Evolutionary conservation across 2,888 invertebrate genomes (phyloP).

Genomic region (Lasioglossum zephyrum): DNA sequence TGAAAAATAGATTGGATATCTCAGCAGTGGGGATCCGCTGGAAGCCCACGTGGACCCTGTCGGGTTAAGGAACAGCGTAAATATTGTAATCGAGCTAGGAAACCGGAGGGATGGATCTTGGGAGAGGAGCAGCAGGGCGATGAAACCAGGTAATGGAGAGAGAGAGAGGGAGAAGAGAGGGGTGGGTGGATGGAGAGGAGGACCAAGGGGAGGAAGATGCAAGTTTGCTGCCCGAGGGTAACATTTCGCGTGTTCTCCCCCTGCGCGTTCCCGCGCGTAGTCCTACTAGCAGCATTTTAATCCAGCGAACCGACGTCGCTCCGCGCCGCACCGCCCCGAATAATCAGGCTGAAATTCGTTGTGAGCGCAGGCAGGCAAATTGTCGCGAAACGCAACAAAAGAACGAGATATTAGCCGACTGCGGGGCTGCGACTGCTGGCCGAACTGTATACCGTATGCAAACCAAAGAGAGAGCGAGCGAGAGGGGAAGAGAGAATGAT

Average conservation of each 20-base stretch:
- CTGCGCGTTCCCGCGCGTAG: constrained; percentile 56
- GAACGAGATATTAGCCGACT: constrained; percentile 81
- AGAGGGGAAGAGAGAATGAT: too few species aligned
- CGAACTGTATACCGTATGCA: constrained; percentile 19
- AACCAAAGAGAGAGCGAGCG: neutral
- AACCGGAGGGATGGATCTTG: constrained; percentile 1
- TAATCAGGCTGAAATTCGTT: constrained; percentile 83
- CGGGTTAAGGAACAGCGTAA: neutral
- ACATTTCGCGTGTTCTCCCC: constrained; percentile 52
- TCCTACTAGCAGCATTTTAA: constrained; percentile 81
- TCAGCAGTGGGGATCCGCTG: too few species aligned
- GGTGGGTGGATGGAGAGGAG: neutral
- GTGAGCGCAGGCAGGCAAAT: constrained; percentile 78
- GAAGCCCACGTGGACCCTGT: too few species aligned
- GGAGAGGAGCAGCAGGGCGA: neutral
- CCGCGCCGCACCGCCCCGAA: constrained; percentile 76
- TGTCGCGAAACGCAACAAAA: constrained; percentile 82
- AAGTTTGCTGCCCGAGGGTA: constrained; percentile 56
- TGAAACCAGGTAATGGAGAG: neutral
- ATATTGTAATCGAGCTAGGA: neutral
- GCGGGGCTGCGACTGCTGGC: constrained; percentile 54
- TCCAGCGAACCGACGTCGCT: constrained; percentile 80
- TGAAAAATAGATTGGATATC: too few species aligned
- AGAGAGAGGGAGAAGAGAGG: neutral
- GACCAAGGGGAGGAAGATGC: constrained; percentile 28